Base-by-base conservation (phyloP, 2,797 vertebrate species). In the Microcaecilia unicolor region DNA sequence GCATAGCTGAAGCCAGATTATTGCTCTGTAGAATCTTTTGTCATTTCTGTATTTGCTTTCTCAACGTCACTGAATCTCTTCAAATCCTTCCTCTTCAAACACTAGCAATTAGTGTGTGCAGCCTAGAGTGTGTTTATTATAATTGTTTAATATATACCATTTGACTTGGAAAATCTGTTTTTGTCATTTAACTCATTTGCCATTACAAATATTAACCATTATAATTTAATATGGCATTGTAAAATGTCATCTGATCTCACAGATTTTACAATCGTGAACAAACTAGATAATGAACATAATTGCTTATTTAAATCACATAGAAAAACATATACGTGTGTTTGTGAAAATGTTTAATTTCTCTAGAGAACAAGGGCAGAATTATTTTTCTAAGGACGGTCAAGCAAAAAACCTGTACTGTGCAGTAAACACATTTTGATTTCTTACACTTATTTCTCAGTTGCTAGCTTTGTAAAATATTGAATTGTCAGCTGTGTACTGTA, bases 171-270 rank as follows among this genome's bases (percentile, higher is more conserved):
- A 36, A 58, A 49, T 52, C 18, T 47, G 39, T 52, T 44, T 55
- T 37, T 34, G 6, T 29, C 3, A 31, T 23, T 18, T 35, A 42
- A 3, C 26, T 19, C 40, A 41, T 38, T 37, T 41, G 35, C 45
- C 44, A 31, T 32, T 38, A 5, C 36, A 57, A 38, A 40, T 23
- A 36, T 37, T 57, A 31, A 15, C 2, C 22, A 51, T 41, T 40
- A 48, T 54, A 37, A 44, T 67, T 37, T 67, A 34, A 45, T 31
- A 18, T 37, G 40, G 25, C 48, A 31, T 9, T 15, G 0, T 41
- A 31, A 62, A 54, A 7, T 41, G 41, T 48, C 42, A 20, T 55
- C 64, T 70, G 29, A 27, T 69, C 67, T 72, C 61, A 46, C 62
- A 27, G 4, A 18, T 0, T 35, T 57, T 65, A 48, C 36, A 47